Base-by-base conservation (phyloP, 2,888 invertebrate genomes). In the Muscina levida region DNA sequence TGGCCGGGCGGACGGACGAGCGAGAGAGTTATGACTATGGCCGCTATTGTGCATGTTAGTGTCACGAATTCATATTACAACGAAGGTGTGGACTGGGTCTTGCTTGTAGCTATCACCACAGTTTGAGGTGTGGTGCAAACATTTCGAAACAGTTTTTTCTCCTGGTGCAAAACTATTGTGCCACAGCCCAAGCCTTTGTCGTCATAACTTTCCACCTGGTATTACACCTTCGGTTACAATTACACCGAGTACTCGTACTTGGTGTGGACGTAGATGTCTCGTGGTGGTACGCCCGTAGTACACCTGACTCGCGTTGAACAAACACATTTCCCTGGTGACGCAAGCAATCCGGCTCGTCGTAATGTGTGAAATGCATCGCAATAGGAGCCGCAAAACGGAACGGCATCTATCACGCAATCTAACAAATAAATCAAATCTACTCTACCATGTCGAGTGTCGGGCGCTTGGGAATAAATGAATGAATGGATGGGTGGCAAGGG, bases 321-420 rank as follows among this genome's bases (percentile, higher is more conserved):
- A 42, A 13, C 5, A 37, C 24, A 31, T 44, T 72, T 70, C 72
- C 39, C 66, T 22, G 53, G 44, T 82, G 79, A 79, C 76, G 82
- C 71, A 71, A 82, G 24, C 37, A 71, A n/a, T 31, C 8, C 44
- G 13, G 10, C 19, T 51, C n/a, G 51, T 70, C 70, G 42, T 72
- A 67, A 79, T 73, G 82, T 79, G 82, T 71, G 79, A 82, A 82
- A 59, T 82, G 82, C 76, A 82, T 79, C 79, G 79, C 82, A 72
- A 67, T 42, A 44, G 73, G 59, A 71, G 75, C 70, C 72, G 65
- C 62, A 75, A 75, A 75, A 72, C 77, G 68, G 65, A 81, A 81
- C 77, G 77, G 68, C 72, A 75, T 82, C 79, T 76, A 82, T 82
- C 82, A 82, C 79, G 82, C 82, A 82, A 79, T 73, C 72, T 76